A percentile compares a stretch with the other conserved stretches of the same genome.
Conservation (phyloP, 2,797 vertebrate species). For the Chrysocyon brachyurus region DNA sequence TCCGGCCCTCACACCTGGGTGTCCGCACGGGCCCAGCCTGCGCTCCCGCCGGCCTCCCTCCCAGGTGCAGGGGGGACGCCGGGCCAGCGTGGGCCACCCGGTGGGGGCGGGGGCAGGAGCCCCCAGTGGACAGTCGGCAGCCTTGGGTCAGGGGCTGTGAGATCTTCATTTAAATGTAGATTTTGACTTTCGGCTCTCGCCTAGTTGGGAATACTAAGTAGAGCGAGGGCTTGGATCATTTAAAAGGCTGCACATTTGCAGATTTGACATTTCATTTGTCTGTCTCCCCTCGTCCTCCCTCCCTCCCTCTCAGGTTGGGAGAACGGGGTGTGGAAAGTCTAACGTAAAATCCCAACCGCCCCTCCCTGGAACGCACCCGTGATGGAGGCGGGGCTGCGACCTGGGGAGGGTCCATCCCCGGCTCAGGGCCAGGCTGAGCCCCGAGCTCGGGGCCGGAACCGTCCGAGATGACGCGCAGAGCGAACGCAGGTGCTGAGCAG, state of each 20-base stretch:
- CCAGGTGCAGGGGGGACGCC: background rate
- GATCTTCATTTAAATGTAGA: slow-evolving; percentile 79
- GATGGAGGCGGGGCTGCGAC: too few relatives aligned
- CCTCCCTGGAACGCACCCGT: background rate
- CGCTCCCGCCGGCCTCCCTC: background rate
- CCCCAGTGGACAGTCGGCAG: background rate
- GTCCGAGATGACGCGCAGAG: too few relatives aligned
- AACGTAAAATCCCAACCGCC: background rate
- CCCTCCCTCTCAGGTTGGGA: background rate
- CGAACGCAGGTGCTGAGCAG: rapidly evolving
- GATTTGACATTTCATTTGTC: slow-evolving; percentile 56
- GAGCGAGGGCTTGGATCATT: slow-evolving; percentile 10
- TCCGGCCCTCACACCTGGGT: too few relatives aligned
- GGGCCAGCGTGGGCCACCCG: background rate
- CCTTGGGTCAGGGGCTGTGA: background rate
- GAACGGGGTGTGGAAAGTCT: background rate
- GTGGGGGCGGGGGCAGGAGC: background rate
- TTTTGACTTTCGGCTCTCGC: slow-evolving; percentile 76
- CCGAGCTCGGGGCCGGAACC: too few relatives aligned
- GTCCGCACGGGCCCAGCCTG: background rate
- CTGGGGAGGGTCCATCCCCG: too few relatives aligned
- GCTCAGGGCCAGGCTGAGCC: too few relatives aligned
- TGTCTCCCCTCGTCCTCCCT: background rate
- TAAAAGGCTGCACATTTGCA: background rate
- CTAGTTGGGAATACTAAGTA: slow-evolving; percentile 57